Percentiles rank a stretch among this genome's conserved stretches.
phyloP scores from a whole-genome alignment of 30 jellyfish, hydroid and myxozoan genomes.

The Cassiopea xamachana region DNA sequence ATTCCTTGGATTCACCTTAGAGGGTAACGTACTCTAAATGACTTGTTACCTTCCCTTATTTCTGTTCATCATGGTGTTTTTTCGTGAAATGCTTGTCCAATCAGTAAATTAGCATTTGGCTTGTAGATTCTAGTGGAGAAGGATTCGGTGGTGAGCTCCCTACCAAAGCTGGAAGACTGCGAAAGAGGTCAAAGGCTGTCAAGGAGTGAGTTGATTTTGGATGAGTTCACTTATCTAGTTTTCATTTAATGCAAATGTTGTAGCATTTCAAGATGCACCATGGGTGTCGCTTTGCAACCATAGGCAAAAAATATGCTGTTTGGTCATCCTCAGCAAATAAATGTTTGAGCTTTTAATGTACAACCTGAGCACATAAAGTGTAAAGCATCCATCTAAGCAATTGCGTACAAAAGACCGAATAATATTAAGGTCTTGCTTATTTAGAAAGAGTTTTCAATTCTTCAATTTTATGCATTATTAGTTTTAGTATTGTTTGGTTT shows the following conservation, averaged over 20 bases:
- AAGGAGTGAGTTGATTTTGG: slow-evolving; percentile 46
- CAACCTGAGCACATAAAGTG: no score
- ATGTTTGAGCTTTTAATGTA: no score
- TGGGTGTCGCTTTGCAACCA: no score
- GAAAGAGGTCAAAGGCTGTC: slow-evolving; percentile 54
- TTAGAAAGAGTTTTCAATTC: no score
- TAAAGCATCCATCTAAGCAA: no score
- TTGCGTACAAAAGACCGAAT: no score
- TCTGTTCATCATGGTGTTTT: neutral
- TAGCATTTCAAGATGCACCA: neutral
- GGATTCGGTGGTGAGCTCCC: slow-evolving; percentile 40
- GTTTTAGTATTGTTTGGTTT: no score
- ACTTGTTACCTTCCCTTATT: slow-evolving; percentile 61
- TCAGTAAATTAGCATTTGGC: neutral
- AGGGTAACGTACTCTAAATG: slow-evolving; percentile 11
- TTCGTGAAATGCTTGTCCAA: neutral
- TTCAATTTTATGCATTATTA: no score
- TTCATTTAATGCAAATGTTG: neutral
- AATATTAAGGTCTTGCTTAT: no score
- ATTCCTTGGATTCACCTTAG: neutral
- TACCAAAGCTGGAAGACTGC: slow-evolving; percentile 55
- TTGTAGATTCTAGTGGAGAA: slow-evolving; percentile 13
- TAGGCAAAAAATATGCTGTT: no score
- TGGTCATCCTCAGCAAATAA: no score
- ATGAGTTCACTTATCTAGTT: neutral